Base-by-base conservation (phyloP, 2,797 vertebrate species). In the Neostethus bicornis region DNA sequence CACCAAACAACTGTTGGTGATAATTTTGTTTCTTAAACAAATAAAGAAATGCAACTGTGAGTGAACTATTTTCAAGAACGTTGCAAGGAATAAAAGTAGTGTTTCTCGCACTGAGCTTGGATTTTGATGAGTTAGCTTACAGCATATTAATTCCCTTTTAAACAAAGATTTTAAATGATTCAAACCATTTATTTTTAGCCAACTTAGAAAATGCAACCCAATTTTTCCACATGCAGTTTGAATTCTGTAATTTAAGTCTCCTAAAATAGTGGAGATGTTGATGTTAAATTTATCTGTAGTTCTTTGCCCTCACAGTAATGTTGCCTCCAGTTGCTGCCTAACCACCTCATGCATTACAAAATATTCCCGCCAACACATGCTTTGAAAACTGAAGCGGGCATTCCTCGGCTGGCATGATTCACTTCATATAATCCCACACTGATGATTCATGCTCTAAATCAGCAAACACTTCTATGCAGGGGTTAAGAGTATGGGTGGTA, bases 401-500 rank as follows among this genome's bases (percentile, higher is more conserved):
- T 77, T 51, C 81, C 70, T 78, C 14, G 38, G 64, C 81, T 70
- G 70, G 83, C 69, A 53, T 86, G 82, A 85, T 56, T 85, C 80
- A 85, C 54, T 70, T 43, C 5, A 53, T 67, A 75, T 75, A 80
- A 85, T 87, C 85, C 87, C 32, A 85, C 85, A 72, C 73, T 60
- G 72, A 82, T 87, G 86, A 88, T 75, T 85, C 81, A 89, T 45
- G 75, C 66, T 57, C 50, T 42, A 65, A 75, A 79, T 60, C 67
- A 46, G 77, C 51, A 11, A 70, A 49, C 51, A 60, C 60, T 80
- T 67, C 0, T 20, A 87, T 70, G 80, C 79, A 61, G 66, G 70
- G 79, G 84, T 87, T 83, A 76, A 77, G 77, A 74, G 75, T 77
- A 86, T 83, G 80, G 80, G 84, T 81, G 81, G 85, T 50, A 60